Conservation (phyloP, 2,888 invertebrate species). For the Euzophera pinguis region DNA sequence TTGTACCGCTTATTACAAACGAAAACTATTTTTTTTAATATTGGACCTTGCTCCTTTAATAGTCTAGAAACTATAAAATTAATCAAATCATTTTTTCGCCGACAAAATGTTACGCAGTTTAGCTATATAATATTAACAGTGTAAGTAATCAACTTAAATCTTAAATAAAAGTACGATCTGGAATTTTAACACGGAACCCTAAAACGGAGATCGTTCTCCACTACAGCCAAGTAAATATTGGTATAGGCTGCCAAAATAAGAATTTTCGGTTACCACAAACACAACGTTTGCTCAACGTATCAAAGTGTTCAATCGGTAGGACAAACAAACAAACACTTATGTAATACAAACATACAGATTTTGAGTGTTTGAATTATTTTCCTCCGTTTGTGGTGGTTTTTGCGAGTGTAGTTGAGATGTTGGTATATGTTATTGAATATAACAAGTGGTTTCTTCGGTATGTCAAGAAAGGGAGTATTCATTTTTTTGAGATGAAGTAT, state of each 20-base stretch:
- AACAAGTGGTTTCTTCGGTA: no score
- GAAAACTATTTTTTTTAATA: no score
- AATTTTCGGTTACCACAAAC: slow-evolving; percentile 26
- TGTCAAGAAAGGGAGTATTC: no score
- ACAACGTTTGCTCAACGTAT: slow-evolving; percentile 45
- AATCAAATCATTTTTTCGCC: no score
- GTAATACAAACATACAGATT: slow-evolving; percentile 8
- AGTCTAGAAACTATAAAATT: no score
- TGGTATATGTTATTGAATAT: not conserved
- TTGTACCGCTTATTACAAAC: no score
- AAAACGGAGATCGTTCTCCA: not conserved
- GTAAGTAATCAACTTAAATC: not conserved
- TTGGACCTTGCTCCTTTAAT: no score
- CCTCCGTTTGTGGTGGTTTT: slow-evolving; percentile 5
- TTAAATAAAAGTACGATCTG: not conserved
- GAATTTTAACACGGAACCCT: not conserved
- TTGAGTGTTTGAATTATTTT: slow-evolving; percentile 8
- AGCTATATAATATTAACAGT: no score
- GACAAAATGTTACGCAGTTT: no score
- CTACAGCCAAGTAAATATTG: slow-evolving; percentile 5
- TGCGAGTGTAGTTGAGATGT: not conserved
- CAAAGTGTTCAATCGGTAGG: slow-evolving; percentile 48
- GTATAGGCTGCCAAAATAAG: slow-evolving; percentile 10
- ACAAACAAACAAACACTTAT: slow-evolving; percentile 36
- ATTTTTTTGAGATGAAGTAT: no score